Evolutionary conservation across 2,113 vertebrate species (phyloP).

Genomic region (Felis catus): F.catus_Fca126_mat1.0 CM031416.1:44770001-44770500

Average conservation of each 20-base stretch:
- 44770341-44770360: background rate
- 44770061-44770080: background rate
- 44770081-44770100: background rate
- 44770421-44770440: background rate
- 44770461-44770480: background rate
- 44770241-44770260: background rate
- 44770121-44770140: background rate
- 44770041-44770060: background rate
- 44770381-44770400: background rate
- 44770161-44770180: background rate
- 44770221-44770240: background rate
- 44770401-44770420: background rate
- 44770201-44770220: background rate
- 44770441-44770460: background rate
- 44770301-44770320: background rate
- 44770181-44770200: background rate
- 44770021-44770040: background rate
- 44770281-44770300: background rate
- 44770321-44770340: background rate
- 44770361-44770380: background rate
- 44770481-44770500: background rate
- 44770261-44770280: background rate
- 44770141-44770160: background rate
- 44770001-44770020: background rate
- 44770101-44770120: background rate